A percentile compares a stretch with the other conserved stretches of the same genome.
Conservation (phyloP, 2,113 vertebrate species). For the Phalacrocorax brasilianus region DNA sequence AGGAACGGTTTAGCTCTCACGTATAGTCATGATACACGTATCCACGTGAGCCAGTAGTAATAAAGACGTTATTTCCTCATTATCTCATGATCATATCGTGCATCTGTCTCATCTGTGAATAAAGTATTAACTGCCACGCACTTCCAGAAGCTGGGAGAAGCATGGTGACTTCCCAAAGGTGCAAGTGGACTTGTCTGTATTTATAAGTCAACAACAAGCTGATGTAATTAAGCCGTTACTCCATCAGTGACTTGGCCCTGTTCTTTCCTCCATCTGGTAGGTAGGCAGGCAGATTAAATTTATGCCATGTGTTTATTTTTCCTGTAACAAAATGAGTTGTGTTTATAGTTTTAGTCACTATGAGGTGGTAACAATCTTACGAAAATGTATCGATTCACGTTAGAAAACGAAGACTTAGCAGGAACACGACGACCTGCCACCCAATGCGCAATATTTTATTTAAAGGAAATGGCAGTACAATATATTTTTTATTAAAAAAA, state of each 20-base stretch:
- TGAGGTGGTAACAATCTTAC: neutral
- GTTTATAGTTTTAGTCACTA: neutral
- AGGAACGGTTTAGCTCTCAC: neutral
- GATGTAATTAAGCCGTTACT: slow-evolving; percentile 40
- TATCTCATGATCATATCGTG: neutral
- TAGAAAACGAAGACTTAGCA: neutral
- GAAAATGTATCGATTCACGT: neutral
- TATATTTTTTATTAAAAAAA: neutral
- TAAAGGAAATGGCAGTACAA: slow-evolving; percentile 5
- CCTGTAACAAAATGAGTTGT: neutral
- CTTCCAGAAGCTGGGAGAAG: neutral
- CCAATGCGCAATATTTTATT: neutral
- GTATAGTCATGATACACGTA: neutral
- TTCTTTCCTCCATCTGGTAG: slow-evolving; percentile 41
- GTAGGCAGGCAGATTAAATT: slow-evolving; percentile 8
- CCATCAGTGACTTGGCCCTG: neutral
- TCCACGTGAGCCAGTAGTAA: neutral
- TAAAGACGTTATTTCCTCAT: neutral
- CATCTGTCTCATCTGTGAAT: neutral
- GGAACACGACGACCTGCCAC: neutral
- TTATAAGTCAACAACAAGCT: neutral
- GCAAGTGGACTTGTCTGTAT: neutral
- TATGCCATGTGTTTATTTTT: slow-evolving; percentile 32
- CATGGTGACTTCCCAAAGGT: neutral
- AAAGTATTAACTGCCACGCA: neutral